Evolutionary conservation across 1,140 invertebrate genomes (phyloP).

Genomic region (Calephelis nemesis): DNA sequence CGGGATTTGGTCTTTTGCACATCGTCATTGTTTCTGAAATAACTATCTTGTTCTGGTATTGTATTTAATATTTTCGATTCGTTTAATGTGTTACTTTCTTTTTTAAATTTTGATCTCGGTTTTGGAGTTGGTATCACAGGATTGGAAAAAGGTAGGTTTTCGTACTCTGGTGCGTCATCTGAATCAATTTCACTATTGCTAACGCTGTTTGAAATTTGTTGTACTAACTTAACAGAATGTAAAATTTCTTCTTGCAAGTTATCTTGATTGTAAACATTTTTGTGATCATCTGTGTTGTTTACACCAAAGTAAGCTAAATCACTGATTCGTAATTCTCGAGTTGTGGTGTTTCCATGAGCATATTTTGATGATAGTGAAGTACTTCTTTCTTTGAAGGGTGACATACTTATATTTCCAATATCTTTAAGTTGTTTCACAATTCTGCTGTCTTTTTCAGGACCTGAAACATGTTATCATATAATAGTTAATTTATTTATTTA

Average conservation of each 20-base stretch:
- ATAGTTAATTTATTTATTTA: conserved; percentile 2
- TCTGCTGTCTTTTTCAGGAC: conserved; percentile 33
- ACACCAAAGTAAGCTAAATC: conserved; percentile 70
- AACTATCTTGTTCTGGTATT: conserved; percentile 48
- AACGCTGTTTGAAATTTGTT: conserved; percentile 61
- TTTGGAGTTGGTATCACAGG: conserved; percentile 52
- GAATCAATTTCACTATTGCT: conserved; percentile 68
- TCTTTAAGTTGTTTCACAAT: conserved; percentile 1
- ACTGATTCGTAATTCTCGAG: conserved; percentile 58
- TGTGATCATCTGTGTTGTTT: conserved; percentile 34
- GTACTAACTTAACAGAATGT: conserved; percentile 60
- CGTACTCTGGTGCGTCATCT: conserved; percentile 61
- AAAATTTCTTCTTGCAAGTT: conserved; percentile 51
- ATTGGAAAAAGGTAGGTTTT: conserved; percentile 56
- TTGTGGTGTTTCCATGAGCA: conserved; percentile 41
- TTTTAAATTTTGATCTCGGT: conserved; percentile 56
- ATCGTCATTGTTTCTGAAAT: conserved; percentile 25
- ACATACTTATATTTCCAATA: conserved; percentile 17
- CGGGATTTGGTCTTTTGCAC: background rate
- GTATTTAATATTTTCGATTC: conserved; percentile 45
- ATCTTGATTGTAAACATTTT: conserved; percentile 38
- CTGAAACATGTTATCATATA: conserved; percentile 35
- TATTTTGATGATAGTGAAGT: conserved; percentile 29
- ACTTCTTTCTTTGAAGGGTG: conserved; percentile 18
- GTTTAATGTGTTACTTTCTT: conserved; percentile 34